These are phyloP conservation scores for Lepidurus packardi DNA, from an alignment of 1,140 invertebrate species.

Conservation along the genomic window DNA sequence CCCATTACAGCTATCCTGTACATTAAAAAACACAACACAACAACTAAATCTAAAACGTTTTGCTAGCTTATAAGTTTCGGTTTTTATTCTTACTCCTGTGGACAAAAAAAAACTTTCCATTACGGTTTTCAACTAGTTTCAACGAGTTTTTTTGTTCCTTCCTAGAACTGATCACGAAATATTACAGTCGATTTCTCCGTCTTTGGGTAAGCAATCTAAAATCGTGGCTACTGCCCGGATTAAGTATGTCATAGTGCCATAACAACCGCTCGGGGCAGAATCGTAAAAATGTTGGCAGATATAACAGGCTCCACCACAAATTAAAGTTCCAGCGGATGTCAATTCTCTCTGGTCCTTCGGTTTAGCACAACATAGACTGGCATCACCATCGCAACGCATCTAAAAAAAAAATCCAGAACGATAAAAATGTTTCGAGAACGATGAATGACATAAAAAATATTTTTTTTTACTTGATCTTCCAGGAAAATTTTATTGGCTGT, in stretches of 20 bases:
- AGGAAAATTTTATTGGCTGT: constrained; percentile 92
- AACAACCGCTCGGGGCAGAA: constrained; percentile 91
- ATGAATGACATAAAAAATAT: not conserved
- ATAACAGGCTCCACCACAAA: constrained; percentile 85
- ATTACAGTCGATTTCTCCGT: constrained; percentile 71
- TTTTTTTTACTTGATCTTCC: constrained; percentile 74
- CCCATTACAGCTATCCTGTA: too few relatives aligned
- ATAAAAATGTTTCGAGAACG: not conserved
- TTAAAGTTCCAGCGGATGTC: constrained; percentile 53
- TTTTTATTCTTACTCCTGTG: too few relatives aligned
- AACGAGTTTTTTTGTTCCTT: not conserved
- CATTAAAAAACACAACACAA: too few relatives aligned
- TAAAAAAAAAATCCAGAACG: constrained; percentile 45
- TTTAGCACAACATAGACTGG: constrained; percentile 84
- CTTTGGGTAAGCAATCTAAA: constrained; percentile 67
- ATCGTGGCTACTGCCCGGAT: constrained; percentile 73
- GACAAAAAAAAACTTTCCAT: too few relatives aligned
- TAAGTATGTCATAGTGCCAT: constrained; percentile 96
- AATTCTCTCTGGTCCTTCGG: constrained; percentile 54
- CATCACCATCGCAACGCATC: constrained; percentile 79
- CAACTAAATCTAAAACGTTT: too few relatives aligned
- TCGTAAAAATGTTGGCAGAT: constrained; percentile 98
- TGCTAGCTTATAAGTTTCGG: too few relatives aligned
- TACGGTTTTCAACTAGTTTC: not conserved
- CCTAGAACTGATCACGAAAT: constrained; percentile 29